phyloP scores from a whole-genome alignment of 2,888 invertebrate genomes.

The Hydroisotoma schaefferi region DNA sequence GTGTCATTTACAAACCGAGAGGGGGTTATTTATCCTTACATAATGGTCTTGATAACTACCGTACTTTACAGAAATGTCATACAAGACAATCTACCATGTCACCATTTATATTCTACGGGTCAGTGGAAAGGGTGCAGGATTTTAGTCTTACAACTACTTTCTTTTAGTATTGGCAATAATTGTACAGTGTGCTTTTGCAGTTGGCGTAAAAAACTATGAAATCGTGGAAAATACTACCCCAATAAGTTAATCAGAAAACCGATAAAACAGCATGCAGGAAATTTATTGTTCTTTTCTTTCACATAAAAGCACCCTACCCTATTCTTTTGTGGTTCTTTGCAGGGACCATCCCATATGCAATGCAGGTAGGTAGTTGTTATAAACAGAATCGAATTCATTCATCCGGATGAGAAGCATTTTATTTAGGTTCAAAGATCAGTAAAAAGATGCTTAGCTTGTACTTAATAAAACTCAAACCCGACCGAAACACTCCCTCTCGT shows the following conservation, averaged over 20 bases:
- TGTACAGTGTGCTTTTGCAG: too few relatives aligned
- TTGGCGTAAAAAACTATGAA: not conserved
- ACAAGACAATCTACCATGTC: not conserved
- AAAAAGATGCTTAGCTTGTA: constrained; percentile 16
- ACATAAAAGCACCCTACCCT: not conserved
- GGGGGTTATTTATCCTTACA: not conserved
- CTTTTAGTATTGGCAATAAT: too few relatives aligned
- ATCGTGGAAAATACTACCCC: not conserved
- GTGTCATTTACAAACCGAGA: not conserved
- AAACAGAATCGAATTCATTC: not conserved
- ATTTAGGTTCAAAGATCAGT: constrained; percentile 16
- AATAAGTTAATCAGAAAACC: not conserved
- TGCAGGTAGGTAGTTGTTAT: too few relatives aligned
- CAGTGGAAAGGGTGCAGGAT: not conserved
- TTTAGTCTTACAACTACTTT: too few relatives aligned
- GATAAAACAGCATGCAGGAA: not conserved
- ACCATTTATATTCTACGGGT: constrained; percentile 6
- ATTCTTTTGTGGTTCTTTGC: not conserved
- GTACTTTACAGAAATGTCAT: too few relatives aligned
- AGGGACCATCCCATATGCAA: too few relatives aligned
- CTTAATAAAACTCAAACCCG: constrained; percentile 26
- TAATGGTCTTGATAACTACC: not conserved
- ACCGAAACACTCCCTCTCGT: too few relatives aligned
- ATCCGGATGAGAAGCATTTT: constrained; percentile 19
- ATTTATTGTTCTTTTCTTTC: not conserved